Percentiles rank a stretch among this genome's conserved stretches.
Conservation (phyloP, 2,113 vertebrate genomes). For the Notiomystis cincta region DNA sequence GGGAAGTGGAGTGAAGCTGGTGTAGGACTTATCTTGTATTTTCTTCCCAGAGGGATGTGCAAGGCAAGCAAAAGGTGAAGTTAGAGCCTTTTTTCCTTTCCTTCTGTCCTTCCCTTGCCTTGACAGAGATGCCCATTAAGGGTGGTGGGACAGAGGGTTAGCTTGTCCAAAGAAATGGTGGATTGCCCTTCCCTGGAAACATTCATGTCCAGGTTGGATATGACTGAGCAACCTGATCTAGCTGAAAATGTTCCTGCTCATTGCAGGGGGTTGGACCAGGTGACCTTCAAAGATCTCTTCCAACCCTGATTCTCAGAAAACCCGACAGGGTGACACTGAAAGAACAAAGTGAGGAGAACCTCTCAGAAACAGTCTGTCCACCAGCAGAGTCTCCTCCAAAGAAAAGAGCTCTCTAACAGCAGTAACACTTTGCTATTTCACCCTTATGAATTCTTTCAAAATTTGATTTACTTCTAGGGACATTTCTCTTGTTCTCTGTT, state of each 20-base stretch:
- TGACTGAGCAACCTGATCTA: not conserved
- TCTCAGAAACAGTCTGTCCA: not conserved
- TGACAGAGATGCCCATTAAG: not conserved
- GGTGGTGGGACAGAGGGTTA: not conserved
- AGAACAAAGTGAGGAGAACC: not conserved
- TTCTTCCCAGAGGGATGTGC: not conserved
- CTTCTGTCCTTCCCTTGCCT: not conserved
- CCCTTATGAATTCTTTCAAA: not conserved
- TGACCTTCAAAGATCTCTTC: not conserved
- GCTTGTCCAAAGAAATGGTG: not conserved
- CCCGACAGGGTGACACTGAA: not conserved
- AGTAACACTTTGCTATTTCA: not conserved
- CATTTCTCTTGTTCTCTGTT: not conserved
- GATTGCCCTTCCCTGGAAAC: not conserved
- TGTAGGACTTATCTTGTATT: not conserved
- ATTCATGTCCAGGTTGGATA: accelerated
- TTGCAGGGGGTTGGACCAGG: not conserved
- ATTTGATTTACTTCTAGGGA: not conserved
- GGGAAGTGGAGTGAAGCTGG: not conserved
- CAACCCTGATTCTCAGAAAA: not conserved
- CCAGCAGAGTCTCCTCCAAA: not conserved
- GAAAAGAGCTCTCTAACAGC: not conserved
- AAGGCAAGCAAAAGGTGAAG: not conserved
- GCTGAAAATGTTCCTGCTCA: not conserved
- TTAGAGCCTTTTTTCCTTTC: not conserved